These are phyloP conservation scores for Gephyroberyx darwinii DNA, from an alignment of 2,797 vertebrate genomes.

Conservation along the genomic window DNA sequence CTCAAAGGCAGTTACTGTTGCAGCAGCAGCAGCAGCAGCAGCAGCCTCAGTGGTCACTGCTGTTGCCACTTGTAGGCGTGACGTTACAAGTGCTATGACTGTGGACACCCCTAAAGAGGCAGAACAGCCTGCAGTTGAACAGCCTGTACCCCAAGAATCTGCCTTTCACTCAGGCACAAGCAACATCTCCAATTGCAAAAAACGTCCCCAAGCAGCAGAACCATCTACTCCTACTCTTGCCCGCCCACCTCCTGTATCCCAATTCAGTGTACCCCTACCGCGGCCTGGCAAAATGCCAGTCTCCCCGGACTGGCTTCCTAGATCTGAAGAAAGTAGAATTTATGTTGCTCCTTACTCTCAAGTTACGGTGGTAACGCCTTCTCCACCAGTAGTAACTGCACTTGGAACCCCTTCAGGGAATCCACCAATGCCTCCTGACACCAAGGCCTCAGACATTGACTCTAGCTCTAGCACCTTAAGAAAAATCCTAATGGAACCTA, in stretches of 20 bases:
- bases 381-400: constrained; percentile 64
- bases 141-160: constrained; percentile 86
- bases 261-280: constrained; percentile 77
- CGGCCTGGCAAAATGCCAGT: constrained; percentile 74
- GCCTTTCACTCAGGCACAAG: constrained; percentile 81
- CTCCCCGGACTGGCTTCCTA: constrained; percentile 87
- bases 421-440: constrained; percentile 92
- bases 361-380: constrained; percentile 82
- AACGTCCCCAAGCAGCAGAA: constrained; percentile 66
- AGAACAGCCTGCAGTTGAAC: constrained; percentile 84
- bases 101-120: constrained; percentile 85
- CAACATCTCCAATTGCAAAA: constrained; percentile 74
- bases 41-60: constrained; percentile 82
- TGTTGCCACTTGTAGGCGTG: constrained; percentile 82
- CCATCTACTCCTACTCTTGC: constrained; percentile 71
- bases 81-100: constrained; percentile 79
- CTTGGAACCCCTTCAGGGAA: constrained; percentile 75
- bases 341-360: constrained; percentile 85
- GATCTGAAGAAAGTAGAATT: constrained; percentile 87
- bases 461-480: constrained; percentile 95
- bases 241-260: constrained; percentile 70
- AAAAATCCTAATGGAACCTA: constrained; percentile 99
- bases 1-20: constrained; percentile 79
- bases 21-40: constrained; percentile 60
- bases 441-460: constrained; percentile 95